These are phyloP conservation scores for Antechinus stuartii DNA, from an alignment of 2,113 vertebrate genomes.

Conservation along the genomic window DNA sequence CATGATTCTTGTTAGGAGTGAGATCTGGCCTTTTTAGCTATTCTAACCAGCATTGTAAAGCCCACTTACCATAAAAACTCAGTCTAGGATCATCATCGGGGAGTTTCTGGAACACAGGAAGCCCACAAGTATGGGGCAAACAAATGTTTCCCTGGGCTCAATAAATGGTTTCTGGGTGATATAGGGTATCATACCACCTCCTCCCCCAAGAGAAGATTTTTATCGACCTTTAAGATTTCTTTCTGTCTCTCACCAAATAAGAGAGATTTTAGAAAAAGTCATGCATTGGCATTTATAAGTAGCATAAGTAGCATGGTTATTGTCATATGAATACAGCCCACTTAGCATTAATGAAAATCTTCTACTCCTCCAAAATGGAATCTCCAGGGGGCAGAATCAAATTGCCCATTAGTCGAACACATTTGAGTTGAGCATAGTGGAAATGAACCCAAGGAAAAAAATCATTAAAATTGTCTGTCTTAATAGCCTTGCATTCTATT, in stretches of 20 bases:
- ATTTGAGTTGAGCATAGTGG: conserved; percentile 28
- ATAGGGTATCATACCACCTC: not conserved
- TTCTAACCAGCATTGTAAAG: conserved; percentile 61
- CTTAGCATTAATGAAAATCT: not conserved
- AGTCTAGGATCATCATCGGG: conserved; percentile 60
- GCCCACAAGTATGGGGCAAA: conserved; percentile 29
- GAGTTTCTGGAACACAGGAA: conserved; percentile 61
- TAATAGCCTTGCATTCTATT: not conserved
- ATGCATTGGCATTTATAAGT: conserved; percentile 5
- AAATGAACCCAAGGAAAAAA: conserved; percentile 29
- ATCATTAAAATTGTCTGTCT: not conserved
- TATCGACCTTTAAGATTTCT: not conserved
- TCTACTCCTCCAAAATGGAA: not conserved
- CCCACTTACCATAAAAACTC: conserved; percentile 71
- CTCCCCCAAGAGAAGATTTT: not conserved
- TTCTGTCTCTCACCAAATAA: not conserved
- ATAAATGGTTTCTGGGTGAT: conserved; percentile 6
- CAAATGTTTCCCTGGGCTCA: conserved; percentile 30
- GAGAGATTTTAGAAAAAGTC: not conserved
- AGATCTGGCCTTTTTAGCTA: conserved; percentile 55
- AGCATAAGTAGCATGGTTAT: conserved; percentile 17
- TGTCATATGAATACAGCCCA: not conserved
- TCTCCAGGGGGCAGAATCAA: conserved; percentile 43
- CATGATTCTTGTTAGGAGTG: conserved; percentile 46
- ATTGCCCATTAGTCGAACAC: not conserved